These are phyloP conservation scores for Euphonia xanthogaster DNA, from an alignment of 2,797 vertebrate genomes.

Conservation along the genomic window DNA sequence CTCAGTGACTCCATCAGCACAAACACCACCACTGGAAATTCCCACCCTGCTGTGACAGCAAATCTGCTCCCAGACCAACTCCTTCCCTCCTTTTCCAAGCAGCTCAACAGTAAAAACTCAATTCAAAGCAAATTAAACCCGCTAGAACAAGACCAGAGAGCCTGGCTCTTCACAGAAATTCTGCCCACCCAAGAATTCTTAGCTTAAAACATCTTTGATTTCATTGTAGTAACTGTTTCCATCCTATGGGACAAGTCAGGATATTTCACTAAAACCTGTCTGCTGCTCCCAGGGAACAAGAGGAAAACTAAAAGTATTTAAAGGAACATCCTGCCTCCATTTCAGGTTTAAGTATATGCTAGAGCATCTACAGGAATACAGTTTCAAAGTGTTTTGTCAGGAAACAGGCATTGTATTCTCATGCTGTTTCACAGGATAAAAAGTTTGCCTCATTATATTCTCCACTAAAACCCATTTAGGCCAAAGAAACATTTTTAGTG, in stretches of 20 bases:
- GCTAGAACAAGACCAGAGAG: not conserved
- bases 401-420: not conserved
- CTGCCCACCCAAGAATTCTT: not conserved
- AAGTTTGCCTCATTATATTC: not conserved
- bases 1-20: not conserved
- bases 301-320: not conserved
- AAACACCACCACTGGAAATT: not conserved
- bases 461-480: not conserved
- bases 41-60: not conserved
- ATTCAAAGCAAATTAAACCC: not conserved
- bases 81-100: not conserved
- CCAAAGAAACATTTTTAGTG: not conserved
- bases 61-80: not conserved
- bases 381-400: not conserved
- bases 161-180: not conserved
- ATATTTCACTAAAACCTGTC: not conserved
- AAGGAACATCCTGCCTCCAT: not conserved
- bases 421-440: not conserved
- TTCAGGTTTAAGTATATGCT: not conserved
- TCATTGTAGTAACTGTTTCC: not conserved
- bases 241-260: not conserved
- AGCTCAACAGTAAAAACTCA: not conserved
- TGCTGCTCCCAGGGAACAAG: not conserved
- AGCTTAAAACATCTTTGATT: not conserved
- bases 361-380: accelerated